These are phyloP conservation scores for Stigmatopora nigra DNA, from an alignment of 2,113 vertebrate genomes.

Conservation along the genomic window DNA sequence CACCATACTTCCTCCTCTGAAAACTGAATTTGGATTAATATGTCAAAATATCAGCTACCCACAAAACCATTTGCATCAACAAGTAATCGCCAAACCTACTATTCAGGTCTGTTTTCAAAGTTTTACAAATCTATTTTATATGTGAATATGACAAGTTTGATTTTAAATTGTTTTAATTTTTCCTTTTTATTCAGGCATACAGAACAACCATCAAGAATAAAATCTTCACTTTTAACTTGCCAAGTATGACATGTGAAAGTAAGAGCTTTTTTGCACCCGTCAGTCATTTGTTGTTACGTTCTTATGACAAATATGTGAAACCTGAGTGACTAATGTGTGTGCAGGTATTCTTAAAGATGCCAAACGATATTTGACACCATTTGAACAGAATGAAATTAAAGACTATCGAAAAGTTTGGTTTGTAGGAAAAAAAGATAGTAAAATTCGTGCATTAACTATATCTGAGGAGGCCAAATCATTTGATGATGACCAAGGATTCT, in stretches of 20 bases:
- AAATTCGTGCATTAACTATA: neutral
- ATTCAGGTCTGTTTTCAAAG: neutral
- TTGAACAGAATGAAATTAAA: conserved; percentile 17
- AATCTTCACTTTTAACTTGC: conserved; percentile 6
- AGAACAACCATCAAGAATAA: conserved; percentile 5
- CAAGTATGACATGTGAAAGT: conserved; percentile 8
- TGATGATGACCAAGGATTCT: conserved; percentile 14
- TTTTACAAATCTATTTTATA: neutral
- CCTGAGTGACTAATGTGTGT: neutral
- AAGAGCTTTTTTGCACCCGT: neutral
- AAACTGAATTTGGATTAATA: neutral
- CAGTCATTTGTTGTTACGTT: neutral
- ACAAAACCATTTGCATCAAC: neutral
- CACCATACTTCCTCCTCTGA: neutral
- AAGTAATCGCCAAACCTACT: neutral
- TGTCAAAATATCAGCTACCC: neutral
- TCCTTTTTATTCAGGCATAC: conserved; percentile 4
- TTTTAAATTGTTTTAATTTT: neutral
- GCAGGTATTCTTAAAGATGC: conserved; percentile 11
- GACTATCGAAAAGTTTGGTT: conserved; percentile 17
- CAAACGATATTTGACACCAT: conserved; percentile 1
- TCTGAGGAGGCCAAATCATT: neutral
- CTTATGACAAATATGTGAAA: neutral
- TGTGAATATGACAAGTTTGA: neutral
- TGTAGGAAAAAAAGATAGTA: conserved; percentile 3